A percentile compares a stretch with the other conserved stretches of the same genome.
Evolutionary conservation across 2,888 invertebrate species (phyloP).

Genomic region (Morpho achilles): DNA sequence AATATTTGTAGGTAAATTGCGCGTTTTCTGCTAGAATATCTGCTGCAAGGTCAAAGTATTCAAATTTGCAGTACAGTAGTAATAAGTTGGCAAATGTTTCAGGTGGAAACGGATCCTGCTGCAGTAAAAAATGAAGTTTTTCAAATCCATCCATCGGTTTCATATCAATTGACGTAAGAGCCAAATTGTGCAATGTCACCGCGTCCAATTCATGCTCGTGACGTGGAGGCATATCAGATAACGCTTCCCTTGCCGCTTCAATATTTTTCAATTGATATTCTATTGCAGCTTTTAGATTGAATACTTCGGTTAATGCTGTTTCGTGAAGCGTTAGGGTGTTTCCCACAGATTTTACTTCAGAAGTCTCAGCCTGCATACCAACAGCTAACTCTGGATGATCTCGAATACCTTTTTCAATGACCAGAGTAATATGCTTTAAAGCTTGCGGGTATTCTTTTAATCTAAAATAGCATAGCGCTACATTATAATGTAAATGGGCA

Average conservation of each 20-base stretch:
- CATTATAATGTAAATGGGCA: constrained; percentile 95
- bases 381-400: constrained; percentile 98
- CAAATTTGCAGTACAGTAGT: constrained; percentile 96
- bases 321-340: constrained; percentile 96
- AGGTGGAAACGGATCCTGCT: constrained; percentile 97
- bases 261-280: constrained; percentile 91
- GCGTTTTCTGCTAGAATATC: constrained; percentile 98
- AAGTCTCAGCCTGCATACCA: constrained; percentile 96
- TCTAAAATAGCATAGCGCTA: constrained; percentile 96
- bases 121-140: constrained; percentile 89
- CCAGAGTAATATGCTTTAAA: constrained; percentile 93
- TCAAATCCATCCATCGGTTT: constrained; percentile 96
- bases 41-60: constrained; percentile 98
- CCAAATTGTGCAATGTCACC: constrained; percentile 98
- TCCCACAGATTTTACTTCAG: constrained; percentile 96
- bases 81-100: constrained; percentile 98
- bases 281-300: constrained; percentile 98
- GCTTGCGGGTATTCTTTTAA: constrained; percentile 96
- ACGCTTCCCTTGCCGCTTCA: constrained; percentile 91
- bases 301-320: constrained; percentile 98
- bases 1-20: constrained; percentile 95
- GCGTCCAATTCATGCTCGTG: constrained; percentile 98
- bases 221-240: constrained; percentile 94
- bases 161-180: constrained; percentile 91
- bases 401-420: constrained; percentile 96